A percentile compares a stretch with the other conserved stretches of the same genome.
Evolutionary conservation across 2,888 invertebrate genomes (phyloP).

Genomic region (Drosophila meridionalis): DNA sequence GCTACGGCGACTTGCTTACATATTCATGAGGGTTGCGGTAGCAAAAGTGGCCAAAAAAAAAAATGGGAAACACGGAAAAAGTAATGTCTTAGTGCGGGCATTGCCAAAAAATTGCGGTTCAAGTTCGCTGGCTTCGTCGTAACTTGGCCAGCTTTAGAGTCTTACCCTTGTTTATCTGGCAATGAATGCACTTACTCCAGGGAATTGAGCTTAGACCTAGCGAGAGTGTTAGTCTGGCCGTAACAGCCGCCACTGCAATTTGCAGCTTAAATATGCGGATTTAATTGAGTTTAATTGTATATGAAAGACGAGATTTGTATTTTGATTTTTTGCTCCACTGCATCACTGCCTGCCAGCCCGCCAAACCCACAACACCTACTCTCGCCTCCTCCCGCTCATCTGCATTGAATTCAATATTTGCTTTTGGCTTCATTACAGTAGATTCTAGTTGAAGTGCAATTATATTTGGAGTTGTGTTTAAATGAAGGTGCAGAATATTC

Average conservation of each 20-base stretch:
- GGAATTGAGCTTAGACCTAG: slow-evolving; percentile 57
- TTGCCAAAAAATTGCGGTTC: slow-evolving; percentile 78
- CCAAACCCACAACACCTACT: background rate
- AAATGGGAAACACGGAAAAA: slow-evolving; percentile 8
- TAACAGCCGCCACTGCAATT: slow-evolving; percentile 56
- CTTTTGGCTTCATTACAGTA: background rate
- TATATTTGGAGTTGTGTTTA: background rate
- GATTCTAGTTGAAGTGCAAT: background rate
- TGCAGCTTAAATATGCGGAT: slow-evolving; percentile 74
- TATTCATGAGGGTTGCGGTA: slow-evolving; percentile 82
- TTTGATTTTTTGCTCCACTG: slow-evolving; percentile 42
- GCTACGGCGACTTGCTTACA: slow-evolving; percentile 65
- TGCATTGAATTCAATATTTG: slow-evolving; percentile 7
- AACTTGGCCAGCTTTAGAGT: slow-evolving; percentile 40
- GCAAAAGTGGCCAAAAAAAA: slow-evolving; percentile 70
- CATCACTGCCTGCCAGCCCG: background rate
- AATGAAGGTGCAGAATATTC: background rate
- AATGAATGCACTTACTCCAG: slow-evolving; percentile 69
- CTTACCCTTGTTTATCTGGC: slow-evolving; percentile 61
- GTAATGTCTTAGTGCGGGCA: slow-evolving; percentile 64
- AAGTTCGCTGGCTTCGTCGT: slow-evolving; percentile 76
- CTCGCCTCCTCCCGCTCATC: no score
- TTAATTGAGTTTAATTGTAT: slow-evolving; percentile 79
- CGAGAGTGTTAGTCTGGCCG: slow-evolving; percentile 29
- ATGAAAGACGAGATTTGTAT: slow-evolving; percentile 58